Percentiles rank a stretch among this genome's conserved stretches.
Conservation (phyloP, 2,888 invertebrate species). For the Hydropsyche betteni region DNA sequence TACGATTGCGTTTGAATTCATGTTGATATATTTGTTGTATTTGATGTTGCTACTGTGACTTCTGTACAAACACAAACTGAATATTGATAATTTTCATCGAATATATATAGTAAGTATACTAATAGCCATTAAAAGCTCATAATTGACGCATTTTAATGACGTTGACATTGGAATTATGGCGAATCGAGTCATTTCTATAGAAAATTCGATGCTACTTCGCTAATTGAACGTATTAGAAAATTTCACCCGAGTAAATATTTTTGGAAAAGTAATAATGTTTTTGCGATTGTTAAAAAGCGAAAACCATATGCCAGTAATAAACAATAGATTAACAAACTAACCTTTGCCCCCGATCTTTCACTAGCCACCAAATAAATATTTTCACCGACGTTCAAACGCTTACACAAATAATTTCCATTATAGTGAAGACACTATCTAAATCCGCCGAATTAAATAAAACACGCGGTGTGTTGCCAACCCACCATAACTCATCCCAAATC, state of each 20-base stretch:
- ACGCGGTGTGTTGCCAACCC: too few relatives aligned
- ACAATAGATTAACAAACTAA: not conserved
- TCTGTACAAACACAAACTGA: not conserved
- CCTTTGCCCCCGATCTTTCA: conserved; percentile 26
- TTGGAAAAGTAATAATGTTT: not conserved
- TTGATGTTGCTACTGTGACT: not conserved
- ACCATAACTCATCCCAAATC: too few relatives aligned
- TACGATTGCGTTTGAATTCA: conserved; percentile 1
- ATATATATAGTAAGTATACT: not conserved
- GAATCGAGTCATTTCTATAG: too few relatives aligned
- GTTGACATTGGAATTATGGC: not conserved
- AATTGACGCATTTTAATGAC: conserved; percentile 4
- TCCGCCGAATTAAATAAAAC: too few relatives aligned
- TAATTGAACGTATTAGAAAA: too few relatives aligned
- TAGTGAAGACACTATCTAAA: too few relatives aligned
- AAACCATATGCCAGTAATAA: not conserved
- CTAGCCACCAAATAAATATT: conserved; percentile 6
- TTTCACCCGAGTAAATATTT: too few relatives aligned
- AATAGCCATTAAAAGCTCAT: not conserved
- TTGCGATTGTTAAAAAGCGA: not conserved
- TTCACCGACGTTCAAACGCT: not conserved
- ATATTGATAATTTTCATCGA: not conserved
- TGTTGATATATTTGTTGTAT: not conserved
- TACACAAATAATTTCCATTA: not conserved
- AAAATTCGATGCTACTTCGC: too few relatives aligned